Conservation (phyloP, 2,113 vertebrate species). For the Tor tambroides region DNA sequence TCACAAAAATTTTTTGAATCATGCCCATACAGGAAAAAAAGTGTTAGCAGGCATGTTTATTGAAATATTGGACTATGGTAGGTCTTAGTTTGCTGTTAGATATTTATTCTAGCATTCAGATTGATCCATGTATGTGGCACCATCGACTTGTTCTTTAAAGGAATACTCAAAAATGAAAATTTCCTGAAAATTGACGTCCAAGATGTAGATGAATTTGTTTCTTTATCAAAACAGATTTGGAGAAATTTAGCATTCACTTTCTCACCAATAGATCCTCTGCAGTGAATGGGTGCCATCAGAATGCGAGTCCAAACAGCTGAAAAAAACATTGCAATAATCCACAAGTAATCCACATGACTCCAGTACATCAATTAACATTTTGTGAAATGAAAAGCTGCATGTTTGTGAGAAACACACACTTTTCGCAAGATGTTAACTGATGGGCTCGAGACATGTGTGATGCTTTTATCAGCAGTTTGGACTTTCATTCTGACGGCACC, state of each 20-base stretch:
- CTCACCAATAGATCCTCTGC: neutral
- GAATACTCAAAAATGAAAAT: neutral
- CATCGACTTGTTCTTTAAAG: neutral
- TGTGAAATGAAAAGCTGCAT: neutral
- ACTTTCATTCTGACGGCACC: neutral
- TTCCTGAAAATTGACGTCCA: neutral
- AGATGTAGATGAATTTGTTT: neutral
- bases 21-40: neutral
- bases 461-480: too few relatives aligned
- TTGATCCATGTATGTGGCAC: neutral
- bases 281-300: neutral
- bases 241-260: neutral
- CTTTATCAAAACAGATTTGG: neutral
- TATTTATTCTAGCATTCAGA: conserved; percentile 14
- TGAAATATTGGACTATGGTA: neutral
- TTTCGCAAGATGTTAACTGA: too few relatives aligned
- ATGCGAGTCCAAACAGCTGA: neutral
- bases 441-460: too few relatives aligned
- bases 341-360: too few relatives aligned
- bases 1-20: neutral
- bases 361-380: neutral
- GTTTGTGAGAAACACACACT: too few relatives aligned
- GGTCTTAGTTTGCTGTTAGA: neutral
- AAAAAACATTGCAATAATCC: neutral
- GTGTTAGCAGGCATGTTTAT: neutral